Evolutionary conservation across 2,113 vertebrate species (phyloP), one percentile per base, ranked within the genome.

Genomic region (Chinchilla lanigera): DNA sequence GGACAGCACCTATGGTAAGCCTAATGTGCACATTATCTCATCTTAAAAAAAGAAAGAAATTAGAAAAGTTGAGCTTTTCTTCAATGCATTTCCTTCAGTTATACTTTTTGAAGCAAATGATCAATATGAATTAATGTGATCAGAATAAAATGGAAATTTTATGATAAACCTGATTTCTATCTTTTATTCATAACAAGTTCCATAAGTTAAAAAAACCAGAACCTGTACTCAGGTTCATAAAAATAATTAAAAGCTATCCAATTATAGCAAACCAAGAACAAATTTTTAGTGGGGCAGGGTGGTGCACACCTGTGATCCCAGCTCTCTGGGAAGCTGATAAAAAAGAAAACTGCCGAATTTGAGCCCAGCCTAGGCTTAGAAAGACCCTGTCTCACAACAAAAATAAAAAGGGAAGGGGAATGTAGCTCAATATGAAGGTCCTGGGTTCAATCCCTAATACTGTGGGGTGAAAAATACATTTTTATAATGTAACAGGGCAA

Each of bases 171-270:
- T 88, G n/a, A 91, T 65, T 93, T 67, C 19, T 33, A 85, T 30
- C 24, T 78, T 61, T 94, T 58, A 54, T 33, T 44, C 87, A 0
- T 89, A 47, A 89, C 56, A 80, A 81, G 17, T 24, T 89, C 78
- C 41, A 41, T 80, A 19, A 89, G 63, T 69, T 56, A 35, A 89
- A 38, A 47, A 86, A 54, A 7, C 44, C 50, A 77, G 44, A 94
- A 71, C 16, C 41, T 94, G 17, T 71, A 83, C 3, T 75, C 35
- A 17, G 10, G 7, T 63, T 26, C 94, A 22, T 33, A 91, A n/a
- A 81, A 94, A 85, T 41, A 78, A 85, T 41, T 58, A 84, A 88
- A 92, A 95, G 30, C 71, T 82, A 96, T 28, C 11, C 58, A 82
- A 73, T 7, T 73, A 10, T 8, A 84, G 33, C 52, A 16, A 41